Conservation (phyloP, 2,797 vertebrate genomes). For the Buceros bicornis region DNA sequence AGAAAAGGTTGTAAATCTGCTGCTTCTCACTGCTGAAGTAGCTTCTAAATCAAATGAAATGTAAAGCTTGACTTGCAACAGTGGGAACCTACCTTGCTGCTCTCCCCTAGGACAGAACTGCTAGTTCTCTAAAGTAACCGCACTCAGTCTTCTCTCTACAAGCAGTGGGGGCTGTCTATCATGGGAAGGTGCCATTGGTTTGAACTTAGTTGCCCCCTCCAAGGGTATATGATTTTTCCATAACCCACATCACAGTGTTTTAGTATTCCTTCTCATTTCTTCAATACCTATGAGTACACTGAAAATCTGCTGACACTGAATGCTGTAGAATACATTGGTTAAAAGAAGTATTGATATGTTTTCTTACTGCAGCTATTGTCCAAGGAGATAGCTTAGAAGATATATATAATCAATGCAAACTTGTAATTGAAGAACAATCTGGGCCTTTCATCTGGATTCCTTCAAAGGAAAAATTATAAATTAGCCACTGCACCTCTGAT, state of each 20-base stretch:
- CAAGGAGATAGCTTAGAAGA: slow-evolving; percentile 98
- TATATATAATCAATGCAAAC: slow-evolving; percentile 98
- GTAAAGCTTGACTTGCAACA: background rate
- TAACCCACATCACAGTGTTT: background rate
- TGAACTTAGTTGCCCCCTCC: background rate
- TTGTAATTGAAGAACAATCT: slow-evolving; percentile 98
- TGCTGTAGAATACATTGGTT: background rate
- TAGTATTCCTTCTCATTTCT: background rate
- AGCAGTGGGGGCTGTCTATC: background rate
- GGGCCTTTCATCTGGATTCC: slow-evolving; percentile 99
- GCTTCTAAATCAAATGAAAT: background rate
- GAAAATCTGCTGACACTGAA: background rate
- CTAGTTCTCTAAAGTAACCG: background rate
- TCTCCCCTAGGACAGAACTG: background rate
- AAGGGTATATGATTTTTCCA: background rate
- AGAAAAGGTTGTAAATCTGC: background rate
- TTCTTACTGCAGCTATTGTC: slow-evolving; percentile 90
- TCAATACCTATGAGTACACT: background rate
- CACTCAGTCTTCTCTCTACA: background rate
- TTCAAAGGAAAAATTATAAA: slow-evolving; percentile 99
- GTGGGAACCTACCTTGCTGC: background rate
- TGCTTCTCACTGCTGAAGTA: background rate
- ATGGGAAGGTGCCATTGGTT: background rate
- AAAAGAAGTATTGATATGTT: slow-evolving; percentile 47
- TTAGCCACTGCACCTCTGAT: slow-evolving; percentile 85